Conservation (phyloP, 64 coral and sea anemone species). For the Cladopsammia gracilis region DNA sequence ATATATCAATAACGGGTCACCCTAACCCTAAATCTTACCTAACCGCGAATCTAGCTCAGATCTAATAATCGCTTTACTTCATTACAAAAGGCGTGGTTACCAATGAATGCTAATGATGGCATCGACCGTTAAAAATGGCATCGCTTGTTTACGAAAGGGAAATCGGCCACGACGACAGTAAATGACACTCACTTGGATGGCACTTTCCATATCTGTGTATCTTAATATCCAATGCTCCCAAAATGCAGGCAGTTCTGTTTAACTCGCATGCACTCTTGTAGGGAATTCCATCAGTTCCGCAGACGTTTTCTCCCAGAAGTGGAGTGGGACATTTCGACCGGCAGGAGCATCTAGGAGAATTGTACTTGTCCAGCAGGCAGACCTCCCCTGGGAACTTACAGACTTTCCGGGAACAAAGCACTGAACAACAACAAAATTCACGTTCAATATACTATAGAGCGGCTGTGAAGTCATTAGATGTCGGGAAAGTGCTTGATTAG, state of each 20-base stretch:
- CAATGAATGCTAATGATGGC: too few relatives aligned
- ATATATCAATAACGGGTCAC: too few relatives aligned
- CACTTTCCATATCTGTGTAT: constrained; percentile 50
- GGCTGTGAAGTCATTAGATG: too few relatives aligned
- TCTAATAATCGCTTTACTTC: too few relatives aligned
- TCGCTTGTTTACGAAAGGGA: too few relatives aligned
- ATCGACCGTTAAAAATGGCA: too few relatives aligned
- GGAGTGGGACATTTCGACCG: constrained; percentile 49
- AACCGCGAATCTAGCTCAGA: too few relatives aligned
- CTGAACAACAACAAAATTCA: constrained; percentile 6
- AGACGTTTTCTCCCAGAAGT: constrained; percentile 43
- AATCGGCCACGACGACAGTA: background rate
- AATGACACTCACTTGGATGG: constrained; percentile 29
- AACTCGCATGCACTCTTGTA: constrained; percentile 81
- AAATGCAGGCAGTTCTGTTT: constrained; percentile 87
- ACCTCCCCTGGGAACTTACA: constrained; percentile 73
- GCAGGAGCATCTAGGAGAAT: constrained; percentile 75
- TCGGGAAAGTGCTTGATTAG: too few relatives aligned
- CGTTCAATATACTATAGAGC: too few relatives aligned
- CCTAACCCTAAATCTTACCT: too few relatives aligned
- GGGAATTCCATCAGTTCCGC: constrained; percentile 78
- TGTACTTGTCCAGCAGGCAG: constrained; percentile 56
- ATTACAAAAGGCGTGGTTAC: too few relatives aligned
- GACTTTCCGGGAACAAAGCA: constrained; percentile 43
- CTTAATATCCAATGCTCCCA: constrained; percentile 58